Base-by-base conservation (phyloP, 2,888 invertebrate species). In the Epistrophe eligans region DNA sequence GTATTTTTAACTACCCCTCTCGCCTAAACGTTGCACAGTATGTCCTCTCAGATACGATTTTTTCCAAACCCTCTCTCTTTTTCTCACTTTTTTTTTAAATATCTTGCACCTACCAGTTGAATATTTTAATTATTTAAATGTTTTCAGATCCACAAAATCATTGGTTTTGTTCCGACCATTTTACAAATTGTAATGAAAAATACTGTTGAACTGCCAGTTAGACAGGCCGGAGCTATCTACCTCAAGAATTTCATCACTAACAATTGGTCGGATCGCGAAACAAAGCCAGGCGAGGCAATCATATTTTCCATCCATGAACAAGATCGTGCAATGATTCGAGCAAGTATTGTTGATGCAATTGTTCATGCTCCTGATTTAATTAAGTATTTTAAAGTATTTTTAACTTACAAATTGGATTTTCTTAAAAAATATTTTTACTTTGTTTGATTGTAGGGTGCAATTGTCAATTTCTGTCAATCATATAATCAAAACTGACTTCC, bases 201-300 rank as follows among this genome's bases (percentile, higher is more conserved):
- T 90, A 97, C 98, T 89, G 94, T 98, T 62, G 97, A 98, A 88
- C 96, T 97, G 95, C 97, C 98, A 88, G 96, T 99, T 0, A 94
- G 99, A 88, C 99, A 99, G 94, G 99, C 99, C 88, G 98, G 98
- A 90, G 99, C 97, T 50, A 97, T 99, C 89, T 99, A 99, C 93
- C 94, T 99, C 89, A 99, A 99, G 94, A 99, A 99, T 94, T 94
- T 98, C 91, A 94, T 99, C 77, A 96, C 95, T 38, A 95, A 95
- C 90, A 97, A 95, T 93, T 99, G 99, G 99, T 96, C 96, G 88
- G 97, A 97, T 89, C 95, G 96, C 89, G 97, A 97, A 90, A 93
- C 94, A 0, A 96, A 96, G 89, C 94, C 95, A 62, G 96, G 96
- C 11, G 96, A 96, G 88, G 95, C 96, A 5, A 93, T 95, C 79